These are phyloP conservation scores for Euthynnus affinis DNA, from an alignment of 2,797 vertebrate species.

Conservation along the genomic window DNA sequence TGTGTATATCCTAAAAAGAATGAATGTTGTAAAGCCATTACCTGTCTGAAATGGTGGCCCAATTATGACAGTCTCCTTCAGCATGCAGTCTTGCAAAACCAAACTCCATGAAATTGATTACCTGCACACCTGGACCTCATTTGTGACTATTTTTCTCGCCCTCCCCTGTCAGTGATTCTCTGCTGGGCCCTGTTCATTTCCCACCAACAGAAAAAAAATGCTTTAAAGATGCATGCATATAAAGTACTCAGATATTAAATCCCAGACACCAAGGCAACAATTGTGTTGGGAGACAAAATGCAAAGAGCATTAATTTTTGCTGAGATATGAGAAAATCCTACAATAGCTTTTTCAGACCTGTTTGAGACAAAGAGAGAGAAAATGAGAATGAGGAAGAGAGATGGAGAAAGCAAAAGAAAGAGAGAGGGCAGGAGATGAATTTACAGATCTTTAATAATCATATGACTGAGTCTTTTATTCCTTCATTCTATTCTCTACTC, in stretches of 20 bases:
- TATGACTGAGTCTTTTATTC: conserved; percentile 70
- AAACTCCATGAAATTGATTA: conserved; percentile 82
- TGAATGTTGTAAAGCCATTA: conserved; percentile 69
- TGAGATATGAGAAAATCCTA: conserved; percentile 42
- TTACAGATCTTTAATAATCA: conserved; percentile 68
- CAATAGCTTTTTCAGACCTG: conserved; percentile 20
- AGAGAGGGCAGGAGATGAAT: conserved; percentile 32
- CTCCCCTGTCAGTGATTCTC: conserved; percentile 30
- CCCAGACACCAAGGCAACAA: conserved; percentile 7
- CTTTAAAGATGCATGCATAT: conserved; percentile 36
- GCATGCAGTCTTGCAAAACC: conserved; percentile 78
- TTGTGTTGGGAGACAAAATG: conserved; percentile 23
- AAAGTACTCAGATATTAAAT: conserved; percentile 50
- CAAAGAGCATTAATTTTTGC: conserved; percentile 47
- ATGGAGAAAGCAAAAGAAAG: not conserved
- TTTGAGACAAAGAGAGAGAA: conserved; percentile 34
- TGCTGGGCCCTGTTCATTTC: conserved; percentile 30
- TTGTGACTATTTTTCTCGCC: conserved; percentile 61
- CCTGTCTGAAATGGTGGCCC: conserved; percentile 77
- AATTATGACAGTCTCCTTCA: conserved; percentile 81
- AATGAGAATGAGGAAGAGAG: not conserved
- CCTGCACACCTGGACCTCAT: conserved; percentile 79
- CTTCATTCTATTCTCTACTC: conserved; percentile 67
- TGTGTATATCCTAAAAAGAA: conserved; percentile 64
- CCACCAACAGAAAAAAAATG: conserved; percentile 21